phyloP scores from a whole-genome alignment of 2,797 vertebrate species.

The Sebastes hopkinsi region DNA sequence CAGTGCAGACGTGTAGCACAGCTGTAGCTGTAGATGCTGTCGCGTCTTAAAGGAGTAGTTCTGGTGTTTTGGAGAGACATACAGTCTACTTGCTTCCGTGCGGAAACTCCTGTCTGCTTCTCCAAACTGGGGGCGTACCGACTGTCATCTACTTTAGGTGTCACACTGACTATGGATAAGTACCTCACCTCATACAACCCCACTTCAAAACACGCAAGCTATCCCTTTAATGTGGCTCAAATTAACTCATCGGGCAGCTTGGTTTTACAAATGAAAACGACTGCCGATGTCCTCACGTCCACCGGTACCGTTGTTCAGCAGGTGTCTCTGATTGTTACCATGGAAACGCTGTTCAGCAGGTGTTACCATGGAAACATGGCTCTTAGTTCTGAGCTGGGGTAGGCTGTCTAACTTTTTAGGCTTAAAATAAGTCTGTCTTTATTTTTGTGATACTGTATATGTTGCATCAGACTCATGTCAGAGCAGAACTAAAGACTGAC shows the following conservation, averaged over 20 bases:
- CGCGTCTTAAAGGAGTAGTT: not conserved
- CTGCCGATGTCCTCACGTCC: not conserved
- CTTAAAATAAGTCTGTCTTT: not conserved
- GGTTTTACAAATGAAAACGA: not conserved
- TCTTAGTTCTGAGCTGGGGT: not conserved
- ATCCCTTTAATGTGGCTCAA: not conserved
- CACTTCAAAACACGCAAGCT: too few relatives aligned
- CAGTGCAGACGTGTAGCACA: not conserved
- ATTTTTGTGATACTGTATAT: not conserved
- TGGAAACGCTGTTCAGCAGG: not conserved
- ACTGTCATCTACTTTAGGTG: too few relatives aligned
- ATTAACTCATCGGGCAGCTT: not conserved
- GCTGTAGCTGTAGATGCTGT: too few relatives aligned
- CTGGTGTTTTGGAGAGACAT: too few relatives aligned
- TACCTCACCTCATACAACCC: too few relatives aligned
- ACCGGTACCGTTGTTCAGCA: not conserved
- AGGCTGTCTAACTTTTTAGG: not conserved
- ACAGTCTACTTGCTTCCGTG: too few relatives aligned
- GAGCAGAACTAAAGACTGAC: not conserved
- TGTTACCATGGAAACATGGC: not conserved
- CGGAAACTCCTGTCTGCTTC: too few relatives aligned
- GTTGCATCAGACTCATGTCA: not conserved
- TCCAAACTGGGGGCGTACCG: too few relatives aligned
- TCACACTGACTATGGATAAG: too few relatives aligned
- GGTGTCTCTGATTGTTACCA: not conserved